A percentile compares a stretch with the other conserved stretches of the same genome.
These are phyloP conservation scores for Colaptes auratus DNA, from an alignment of 2,113 vertebrate genomes.

Conservation along the genomic window DNA sequence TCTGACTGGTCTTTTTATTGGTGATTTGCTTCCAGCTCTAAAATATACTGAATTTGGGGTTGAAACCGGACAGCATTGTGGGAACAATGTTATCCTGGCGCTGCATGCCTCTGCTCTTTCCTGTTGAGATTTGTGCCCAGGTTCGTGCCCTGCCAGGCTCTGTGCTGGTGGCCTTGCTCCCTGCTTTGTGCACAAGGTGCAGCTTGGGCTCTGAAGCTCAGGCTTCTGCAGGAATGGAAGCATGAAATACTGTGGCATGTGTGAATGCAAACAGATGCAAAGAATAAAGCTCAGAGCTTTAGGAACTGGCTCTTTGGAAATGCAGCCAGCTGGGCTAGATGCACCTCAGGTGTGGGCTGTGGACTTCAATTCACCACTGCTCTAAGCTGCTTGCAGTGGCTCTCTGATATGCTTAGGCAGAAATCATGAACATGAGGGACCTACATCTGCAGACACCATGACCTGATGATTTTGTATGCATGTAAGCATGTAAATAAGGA, in stretches of 20 bases:
- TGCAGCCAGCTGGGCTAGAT: neutral
- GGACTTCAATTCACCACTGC: neutral
- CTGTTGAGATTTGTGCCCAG: neutral
- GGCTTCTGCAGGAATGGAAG: neutral
- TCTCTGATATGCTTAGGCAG: neutral
- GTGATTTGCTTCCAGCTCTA: neutral
- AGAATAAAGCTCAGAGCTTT: slow-evolving; percentile 20
- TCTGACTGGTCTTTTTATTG: neutral
- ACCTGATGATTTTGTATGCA: neutral
- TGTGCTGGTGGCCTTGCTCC: neutral
- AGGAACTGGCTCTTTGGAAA: neutral
- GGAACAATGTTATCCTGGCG: slow-evolving; percentile 33
- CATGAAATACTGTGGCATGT: neutral
- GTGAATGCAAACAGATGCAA: neutral
- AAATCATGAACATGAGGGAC: neutral
- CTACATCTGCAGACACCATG: neutral
- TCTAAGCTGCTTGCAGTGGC: neutral
- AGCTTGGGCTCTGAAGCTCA: neutral
- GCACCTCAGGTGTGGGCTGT: neutral
- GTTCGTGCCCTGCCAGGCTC: neutral
- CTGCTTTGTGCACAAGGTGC: rapidly evolving
- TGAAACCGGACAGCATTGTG: neutral
- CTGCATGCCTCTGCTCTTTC: neutral
- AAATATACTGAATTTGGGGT: neutral
- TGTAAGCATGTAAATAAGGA: neutral